Evolutionary conservation across 2,888 invertebrate species (phyloP), one percentile per base, ranked within the genome.

Genomic region (Napeogenes inachia): DNA sequence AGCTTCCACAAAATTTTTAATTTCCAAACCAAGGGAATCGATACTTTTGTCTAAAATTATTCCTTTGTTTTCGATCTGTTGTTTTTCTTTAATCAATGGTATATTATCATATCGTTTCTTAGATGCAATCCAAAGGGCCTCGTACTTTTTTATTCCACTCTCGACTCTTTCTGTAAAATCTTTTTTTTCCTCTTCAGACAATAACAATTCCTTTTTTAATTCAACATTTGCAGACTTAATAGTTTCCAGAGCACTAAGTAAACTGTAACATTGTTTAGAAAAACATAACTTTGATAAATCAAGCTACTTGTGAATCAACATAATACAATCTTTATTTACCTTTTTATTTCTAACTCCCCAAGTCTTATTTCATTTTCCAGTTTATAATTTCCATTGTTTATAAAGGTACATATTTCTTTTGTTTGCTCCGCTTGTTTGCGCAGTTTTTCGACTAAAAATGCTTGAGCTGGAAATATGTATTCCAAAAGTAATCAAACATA

Each of bases 91-190:
- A n/a, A 87, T 81, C 58, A 75, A 78, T 45, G 81, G 81, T 61
- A 87, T 77, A 63, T 77, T 85, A 73, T 89, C 85, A 67, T 78
- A 87, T 71, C 81, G 74, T 45, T 67, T 73, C 71, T 87, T 85
- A 60, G 79, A 74, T 59, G 74, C 68, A 45, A 74, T 32, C 89
- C 89, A 88, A 13, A 84, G 60, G 2, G 77, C 70, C 70, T 89
- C 85, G 68, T 87, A 86, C 70, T 81, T 86, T 55, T 78, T 80
- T 69, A 80, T 79, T 10, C 81, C 81, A 6, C 66, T 70, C 35
- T 73, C 69, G 4, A 81, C 73, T 53, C 80, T 77, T 61, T 82
- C 78, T 13, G 64, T 64, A 13, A 81, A 71, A 61, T 81, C 77
- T 4, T 45, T 46, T 59, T 79, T 82, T 5, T 70, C 75, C 60